phyloP scores from a whole-genome alignment of 1,140 invertebrate species.

The Pomacea maculata region DNA sequence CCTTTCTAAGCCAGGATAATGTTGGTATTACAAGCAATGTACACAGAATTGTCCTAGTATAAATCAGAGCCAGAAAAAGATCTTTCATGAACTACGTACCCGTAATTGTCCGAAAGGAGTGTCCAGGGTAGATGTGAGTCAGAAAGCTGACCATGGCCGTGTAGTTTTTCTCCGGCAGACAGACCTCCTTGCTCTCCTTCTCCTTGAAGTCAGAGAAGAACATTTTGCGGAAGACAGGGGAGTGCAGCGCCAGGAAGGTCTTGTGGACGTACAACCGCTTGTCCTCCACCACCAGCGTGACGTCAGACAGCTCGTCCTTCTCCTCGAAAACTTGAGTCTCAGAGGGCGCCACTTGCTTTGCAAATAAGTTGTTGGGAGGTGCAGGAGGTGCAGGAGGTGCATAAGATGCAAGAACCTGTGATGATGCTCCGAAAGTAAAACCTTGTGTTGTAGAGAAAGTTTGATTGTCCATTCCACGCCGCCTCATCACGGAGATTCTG shows the following conservation, averaged over 20 bases:
- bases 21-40: neutral
- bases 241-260: neutral
- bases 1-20: neutral
- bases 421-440: too few relatives aligned
- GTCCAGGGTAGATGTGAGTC: conserved; percentile 13
- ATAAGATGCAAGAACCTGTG: too few relatives aligned
- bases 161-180: neutral
- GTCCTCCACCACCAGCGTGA: conserved; percentile 7
- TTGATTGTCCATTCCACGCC: too few relatives aligned
- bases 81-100: neutral
- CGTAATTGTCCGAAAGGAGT: neutral
- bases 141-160: conserved; percentile 8
- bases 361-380: too few relatives aligned
- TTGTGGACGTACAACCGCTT: conserved; percentile 15
- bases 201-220: conserved; percentile 3
- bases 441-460: too few relatives aligned
- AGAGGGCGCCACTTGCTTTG: too few relatives aligned
- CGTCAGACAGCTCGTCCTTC: neutral
- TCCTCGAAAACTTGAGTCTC: neutral
- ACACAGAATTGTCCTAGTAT: neutral
- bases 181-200: neutral
- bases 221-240: conserved; percentile 14
- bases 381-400: too few relatives aligned
- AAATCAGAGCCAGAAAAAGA: neutral
- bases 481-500: too few relatives aligned